Percentiles rank a stretch among this genome's conserved stretches.
These are phyloP conservation scores for Clamator glandarius DNA, from an alignment of 2,797 vertebrate genomes.

Conservation along the genomic window DNA sequence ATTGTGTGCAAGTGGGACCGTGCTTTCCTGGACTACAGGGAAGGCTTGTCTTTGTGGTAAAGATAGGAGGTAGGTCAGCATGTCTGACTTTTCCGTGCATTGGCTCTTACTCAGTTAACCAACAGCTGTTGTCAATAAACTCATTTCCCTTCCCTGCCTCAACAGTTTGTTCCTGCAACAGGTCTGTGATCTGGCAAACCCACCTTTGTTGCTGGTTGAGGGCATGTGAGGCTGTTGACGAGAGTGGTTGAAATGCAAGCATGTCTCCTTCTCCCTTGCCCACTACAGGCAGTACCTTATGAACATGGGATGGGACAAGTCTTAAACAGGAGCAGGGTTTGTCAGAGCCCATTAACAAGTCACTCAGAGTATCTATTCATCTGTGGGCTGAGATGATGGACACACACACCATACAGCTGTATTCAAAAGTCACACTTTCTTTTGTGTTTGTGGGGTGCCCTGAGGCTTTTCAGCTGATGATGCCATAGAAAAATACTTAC, in stretches of 20 bases:
- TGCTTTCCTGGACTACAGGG: not conserved
- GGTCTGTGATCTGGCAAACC: not conserved
- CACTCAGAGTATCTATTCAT: not conserved
- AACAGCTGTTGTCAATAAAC: not conserved
- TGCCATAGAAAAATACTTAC: not conserved
- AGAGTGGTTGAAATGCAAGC: not conserved
- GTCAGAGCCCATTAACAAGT: not conserved
- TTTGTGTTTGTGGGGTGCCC: not conserved
- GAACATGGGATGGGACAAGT: not conserved
- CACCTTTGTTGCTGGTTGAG: not conserved
- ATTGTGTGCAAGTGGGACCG: not conserved
- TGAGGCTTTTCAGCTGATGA: conserved; percentile 15
- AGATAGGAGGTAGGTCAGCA: not conserved
- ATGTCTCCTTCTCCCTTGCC: not conserved
- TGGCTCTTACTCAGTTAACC: not conserved
- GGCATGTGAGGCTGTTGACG: not conserved
- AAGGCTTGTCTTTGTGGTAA: not conserved
- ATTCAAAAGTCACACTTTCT: not conserved
- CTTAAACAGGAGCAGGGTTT: not conserved
- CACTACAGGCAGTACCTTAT: not conserved
- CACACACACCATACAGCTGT: not conserved
- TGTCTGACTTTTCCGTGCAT: not conserved
- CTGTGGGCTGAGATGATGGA: not conserved
- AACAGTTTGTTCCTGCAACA: not conserved
- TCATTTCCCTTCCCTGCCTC: not conserved